Evolutionary conservation across 2,888 invertebrate genomes (phyloP).

Genomic region (Nomada hirtipes): DNA sequence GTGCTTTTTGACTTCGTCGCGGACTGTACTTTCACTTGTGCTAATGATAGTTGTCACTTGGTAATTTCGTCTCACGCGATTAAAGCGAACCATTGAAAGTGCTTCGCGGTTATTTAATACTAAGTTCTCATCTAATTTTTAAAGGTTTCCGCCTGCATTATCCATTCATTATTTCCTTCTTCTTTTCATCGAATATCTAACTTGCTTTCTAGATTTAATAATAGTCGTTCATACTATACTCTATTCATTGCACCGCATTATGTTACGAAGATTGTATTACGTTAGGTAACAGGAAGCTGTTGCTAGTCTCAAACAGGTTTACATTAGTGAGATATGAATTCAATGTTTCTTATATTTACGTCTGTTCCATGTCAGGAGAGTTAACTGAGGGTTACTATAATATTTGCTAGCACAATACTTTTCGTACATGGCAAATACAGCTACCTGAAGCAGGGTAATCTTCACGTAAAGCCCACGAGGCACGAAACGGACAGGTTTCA

Average conservation of each 20-base stretch:
- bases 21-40: not conserved
- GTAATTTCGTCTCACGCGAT: not conserved
- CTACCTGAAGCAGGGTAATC: slow-evolving; percentile 46
- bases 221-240: slow-evolving; percentile 1
- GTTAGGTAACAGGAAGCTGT: not conserved
- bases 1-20: not conserved
- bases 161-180: not conserved
- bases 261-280: slow-evolving; percentile 6
- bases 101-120: not conserved
- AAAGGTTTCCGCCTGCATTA: not conserved
- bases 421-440: slow-evolving; percentile 31
- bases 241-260: slow-evolving; percentile 1
- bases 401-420: slow-evolving; percentile 46
- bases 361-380: not conserved
- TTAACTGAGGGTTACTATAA: not conserved
- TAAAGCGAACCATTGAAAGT: not conserved
- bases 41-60: not conserved
- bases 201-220: slow-evolving; percentile 6
- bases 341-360: not conserved
- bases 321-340: slow-evolving; percentile 1
- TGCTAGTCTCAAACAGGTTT: not conserved
- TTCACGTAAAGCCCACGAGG: slow-evolving; percentile 10
- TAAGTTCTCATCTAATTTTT: not conserved
- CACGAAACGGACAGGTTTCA: slow-evolving; percentile 35
- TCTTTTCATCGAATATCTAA: not conserved